Evolutionary conservation across 2,888 invertebrate genomes (phyloP), one percentile per base, ranked within the genome.

Genomic region (Conus canariensis): DNA sequence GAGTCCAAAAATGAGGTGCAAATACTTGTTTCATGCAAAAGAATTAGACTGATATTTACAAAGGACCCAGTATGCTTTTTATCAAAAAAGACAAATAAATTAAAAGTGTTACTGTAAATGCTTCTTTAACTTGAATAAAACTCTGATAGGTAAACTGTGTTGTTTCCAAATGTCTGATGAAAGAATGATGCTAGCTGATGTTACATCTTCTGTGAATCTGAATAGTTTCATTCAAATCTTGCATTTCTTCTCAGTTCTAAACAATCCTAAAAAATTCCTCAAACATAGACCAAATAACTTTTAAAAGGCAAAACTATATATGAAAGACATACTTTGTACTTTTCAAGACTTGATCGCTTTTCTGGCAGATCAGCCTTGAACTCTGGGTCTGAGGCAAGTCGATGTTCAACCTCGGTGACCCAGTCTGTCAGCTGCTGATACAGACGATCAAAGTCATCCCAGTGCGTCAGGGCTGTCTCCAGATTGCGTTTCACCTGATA

Each of bases 301-400:
- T n/a, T 22, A 25, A 74, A 74, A 8, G 3, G n/a, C 9, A 74
- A 9, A 74, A 74, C n/a, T n/a, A 7, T n/a, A n/a, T 7, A 74
- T 8, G 9, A 74, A 74, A 74, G 10, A 80, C 3, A 30, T 92
- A 95, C 95, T 95, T 97, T 98, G 96, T 98, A 98, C 96, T 98
- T 99, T 95, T 99, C 99, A 45, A 99, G 96, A 83, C 98, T 97
- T 0, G 98, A 98, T 93, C 98, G 98, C 96, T 99, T 99, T 95
- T 99, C 99, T 88, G 98, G 98, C 3, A 99, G 97, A 95, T 99
- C 99, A 94, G 98, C 97, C 97, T 94, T 98, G 97, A 91, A 98
- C 97, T 98, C 98, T 94, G 98, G 98, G 96, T 98, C 99, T 3
- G 97, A 97, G 94, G 98, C 97, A 12, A 98, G 97, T 96, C 98